Conservation (phyloP, 2,113 vertebrate genomes). For the Tamias sibiricus region DNA sequence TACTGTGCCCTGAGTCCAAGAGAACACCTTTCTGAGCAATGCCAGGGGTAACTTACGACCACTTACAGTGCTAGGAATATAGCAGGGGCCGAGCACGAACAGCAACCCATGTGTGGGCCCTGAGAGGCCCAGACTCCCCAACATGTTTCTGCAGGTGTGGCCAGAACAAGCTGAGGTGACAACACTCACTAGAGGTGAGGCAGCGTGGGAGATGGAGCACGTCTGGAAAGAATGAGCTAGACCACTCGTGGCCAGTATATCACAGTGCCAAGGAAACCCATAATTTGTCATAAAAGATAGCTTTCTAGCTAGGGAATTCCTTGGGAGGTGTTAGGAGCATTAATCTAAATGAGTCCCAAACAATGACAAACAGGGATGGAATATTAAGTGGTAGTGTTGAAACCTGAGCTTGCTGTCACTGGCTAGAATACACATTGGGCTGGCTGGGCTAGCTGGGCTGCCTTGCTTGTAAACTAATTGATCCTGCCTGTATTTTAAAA, state of each 20-base stretch:
- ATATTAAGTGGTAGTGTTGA: conserved; percentile 52
- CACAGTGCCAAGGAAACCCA: conserved; percentile 45
- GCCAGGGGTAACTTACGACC: background rate
- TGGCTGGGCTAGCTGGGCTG: conserved; percentile 34
- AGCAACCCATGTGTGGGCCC: conserved; percentile 56
- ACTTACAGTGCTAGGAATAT: background rate
- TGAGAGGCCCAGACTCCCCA: conserved; percentile 11
- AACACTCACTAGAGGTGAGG: conserved; percentile 79
- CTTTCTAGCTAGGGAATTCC: conserved; percentile 48
- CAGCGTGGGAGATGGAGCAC: conserved; percentile 77
- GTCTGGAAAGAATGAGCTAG: conserved; percentile 66
- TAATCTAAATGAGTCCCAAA: conserved; percentile 65
- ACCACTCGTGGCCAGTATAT: background rate
- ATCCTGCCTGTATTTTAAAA: background rate
- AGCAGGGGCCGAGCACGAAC: background rate
- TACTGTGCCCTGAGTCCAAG: background rate
- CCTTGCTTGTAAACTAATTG: background rate
- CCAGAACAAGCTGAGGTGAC: conserved; percentile 81
- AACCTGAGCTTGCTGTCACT: background rate
- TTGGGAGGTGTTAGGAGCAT: conserved; percentile 66
- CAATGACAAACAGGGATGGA: conserved; percentile 62
- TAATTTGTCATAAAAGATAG: conserved; percentile 52
- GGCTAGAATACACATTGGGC: background rate
- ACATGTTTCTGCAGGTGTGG: background rate
- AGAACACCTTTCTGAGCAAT: conserved; percentile 36